Evolutionary conservation across 2,797 vertebrate genomes (phyloP).

Genomic region (Poliocrania exsul): DNA sequence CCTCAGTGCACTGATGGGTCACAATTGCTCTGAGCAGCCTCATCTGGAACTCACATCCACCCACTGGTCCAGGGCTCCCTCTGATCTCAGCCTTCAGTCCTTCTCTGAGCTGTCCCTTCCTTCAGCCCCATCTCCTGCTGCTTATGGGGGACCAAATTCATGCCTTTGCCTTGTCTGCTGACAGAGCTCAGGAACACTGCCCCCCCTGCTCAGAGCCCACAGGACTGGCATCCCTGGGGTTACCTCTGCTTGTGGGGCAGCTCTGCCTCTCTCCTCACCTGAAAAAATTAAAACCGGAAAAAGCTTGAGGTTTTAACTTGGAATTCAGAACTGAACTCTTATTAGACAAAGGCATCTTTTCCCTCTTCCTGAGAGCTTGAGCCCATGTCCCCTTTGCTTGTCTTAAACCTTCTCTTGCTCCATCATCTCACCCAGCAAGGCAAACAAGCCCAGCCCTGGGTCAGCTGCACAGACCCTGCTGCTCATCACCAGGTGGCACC

Average conservation of each 20-base stretch:
- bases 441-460: background rate
- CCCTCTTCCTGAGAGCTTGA: background rate
- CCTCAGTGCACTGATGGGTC: background rate
- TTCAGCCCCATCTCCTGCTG: background rate
- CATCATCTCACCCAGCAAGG: background rate
- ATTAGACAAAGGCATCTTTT: background rate
- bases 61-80: background rate
- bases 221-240: background rate
- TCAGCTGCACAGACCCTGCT: background rate
- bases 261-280: background rate
- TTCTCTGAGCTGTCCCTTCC: background rate
- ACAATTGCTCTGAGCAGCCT: background rate
- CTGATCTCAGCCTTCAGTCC: background rate
- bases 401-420: background rate
- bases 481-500: background rate
- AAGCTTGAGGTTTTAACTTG: background rate
- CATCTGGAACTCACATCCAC: accelerated
- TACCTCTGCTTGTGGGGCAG: background rate
- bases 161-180: background rate
- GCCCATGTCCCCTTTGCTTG: background rate
- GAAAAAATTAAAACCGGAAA: background rate
- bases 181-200: background rate
- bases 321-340: background rate
- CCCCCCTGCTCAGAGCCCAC: background rate
- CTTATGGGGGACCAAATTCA: background rate